phyloP scores from a whole-genome alignment of 1,140 invertebrate species.

The Lanistes nyassanus region DNA sequence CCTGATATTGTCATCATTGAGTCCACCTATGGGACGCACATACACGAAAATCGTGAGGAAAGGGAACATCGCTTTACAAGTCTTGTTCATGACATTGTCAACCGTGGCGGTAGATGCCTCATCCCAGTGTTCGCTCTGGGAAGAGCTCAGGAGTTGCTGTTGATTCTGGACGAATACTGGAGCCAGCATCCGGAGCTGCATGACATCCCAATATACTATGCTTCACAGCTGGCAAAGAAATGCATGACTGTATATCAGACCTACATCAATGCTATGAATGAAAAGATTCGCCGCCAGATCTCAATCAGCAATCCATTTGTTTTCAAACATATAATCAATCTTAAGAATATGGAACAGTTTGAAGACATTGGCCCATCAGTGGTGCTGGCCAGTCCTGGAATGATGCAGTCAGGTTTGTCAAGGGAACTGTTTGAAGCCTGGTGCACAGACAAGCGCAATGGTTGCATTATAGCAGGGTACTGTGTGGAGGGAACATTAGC shows the following conservation, averaged over 20 bases:
- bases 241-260: conserved; percentile 99
- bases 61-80: conserved; percentile 94
- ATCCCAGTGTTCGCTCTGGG: conserved; percentile 99
- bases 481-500: conserved; percentile 99
- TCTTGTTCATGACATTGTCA: conserved; percentile 95
- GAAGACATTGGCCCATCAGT: conserved; percentile 99
- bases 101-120: conserved; percentile 93
- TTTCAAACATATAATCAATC: conserved; percentile 98
- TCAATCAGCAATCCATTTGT: conserved; percentile 99
- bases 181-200: conserved; percentile 96
- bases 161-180: conserved; percentile 99
- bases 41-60: conserved; percentile 98
- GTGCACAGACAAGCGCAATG: conserved; percentile 98
- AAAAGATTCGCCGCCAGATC: conserved; percentile 94
- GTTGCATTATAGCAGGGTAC: conserved; percentile 98
- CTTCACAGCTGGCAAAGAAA: conserved; percentile 98
- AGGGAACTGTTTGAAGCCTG: conserved; percentile 98
- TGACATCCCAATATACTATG: conserved; percentile 99
- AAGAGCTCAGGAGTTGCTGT: conserved; percentile 93
- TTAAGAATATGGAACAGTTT: conserved; percentile 99
- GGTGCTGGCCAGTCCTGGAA: conserved; percentile 98
- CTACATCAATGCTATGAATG: conserved; percentile 99
- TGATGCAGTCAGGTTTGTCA: conserved; percentile 99
- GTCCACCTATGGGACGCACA: conserved; percentile 99
- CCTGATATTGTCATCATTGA: conserved; percentile 98